These are phyloP conservation scores for Crotalus helleri DNA, from an alignment of 2,113 vertebrate genomes.

Conservation along the genomic window DNA sequence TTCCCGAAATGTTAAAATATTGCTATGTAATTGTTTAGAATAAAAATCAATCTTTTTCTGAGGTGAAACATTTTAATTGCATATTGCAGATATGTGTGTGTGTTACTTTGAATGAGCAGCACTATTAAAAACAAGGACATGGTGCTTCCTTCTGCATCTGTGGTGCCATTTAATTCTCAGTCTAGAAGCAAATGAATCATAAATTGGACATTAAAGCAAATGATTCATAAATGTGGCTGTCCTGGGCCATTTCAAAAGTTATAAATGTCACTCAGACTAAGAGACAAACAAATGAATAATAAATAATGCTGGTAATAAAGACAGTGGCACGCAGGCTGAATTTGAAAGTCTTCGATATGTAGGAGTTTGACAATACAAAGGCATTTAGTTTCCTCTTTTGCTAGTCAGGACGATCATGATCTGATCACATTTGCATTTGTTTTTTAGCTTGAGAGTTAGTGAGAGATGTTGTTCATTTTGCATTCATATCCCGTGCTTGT, in stretches of 20 bases:
- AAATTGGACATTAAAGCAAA: background rate
- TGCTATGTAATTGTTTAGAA: conserved; percentile 7
- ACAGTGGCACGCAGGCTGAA: background rate
- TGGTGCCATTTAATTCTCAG: background rate
- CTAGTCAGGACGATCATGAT: background rate
- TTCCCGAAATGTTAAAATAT: background rate
- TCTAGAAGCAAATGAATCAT: background rate
- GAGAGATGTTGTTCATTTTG: background rate
- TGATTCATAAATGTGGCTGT: background rate
- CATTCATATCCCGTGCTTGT: background rate
- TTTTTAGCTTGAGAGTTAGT: background rate
- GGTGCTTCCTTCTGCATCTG: background rate
- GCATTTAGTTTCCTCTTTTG: background rate
- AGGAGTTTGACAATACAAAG: background rate
- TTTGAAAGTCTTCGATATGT: background rate
- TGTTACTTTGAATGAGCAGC: background rate
- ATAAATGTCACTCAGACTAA: background rate
- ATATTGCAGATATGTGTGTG: background rate
- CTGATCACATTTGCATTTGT: background rate
- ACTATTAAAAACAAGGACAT: background rate
- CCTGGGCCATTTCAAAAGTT: background rate
- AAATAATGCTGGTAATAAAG: background rate
- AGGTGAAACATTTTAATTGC: conserved; percentile 17
- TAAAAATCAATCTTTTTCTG: conserved; percentile 6
- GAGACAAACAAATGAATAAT: background rate